A percentile compares a stretch with the other conserved stretches of the same genome.
Conservation (phyloP, 2,888 invertebrate genomes). For the Cecidostiba fungosa region DNA sequence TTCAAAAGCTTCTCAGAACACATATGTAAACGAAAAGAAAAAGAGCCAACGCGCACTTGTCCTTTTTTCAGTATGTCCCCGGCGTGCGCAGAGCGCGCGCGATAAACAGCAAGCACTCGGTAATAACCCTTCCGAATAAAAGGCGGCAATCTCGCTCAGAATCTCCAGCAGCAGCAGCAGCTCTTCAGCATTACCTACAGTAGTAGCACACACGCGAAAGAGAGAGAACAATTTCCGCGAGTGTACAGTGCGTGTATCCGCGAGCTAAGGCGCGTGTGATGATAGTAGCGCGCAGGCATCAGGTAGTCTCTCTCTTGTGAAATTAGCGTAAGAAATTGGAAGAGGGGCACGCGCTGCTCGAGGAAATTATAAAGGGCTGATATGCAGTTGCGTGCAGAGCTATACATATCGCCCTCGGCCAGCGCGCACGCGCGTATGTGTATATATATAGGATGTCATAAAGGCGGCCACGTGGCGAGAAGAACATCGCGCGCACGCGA, state of each 20-base stretch:
- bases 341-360: slow-evolving; percentile 1
- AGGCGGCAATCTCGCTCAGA: background rate
- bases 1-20: no score
- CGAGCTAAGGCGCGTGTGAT: background rate
- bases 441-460: slow-evolving; percentile 14
- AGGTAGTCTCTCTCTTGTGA: slow-evolving; percentile 5
- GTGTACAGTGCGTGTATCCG: slow-evolving; percentile 1
- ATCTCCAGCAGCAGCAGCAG: background rate
- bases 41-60: no score
- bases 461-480: slow-evolving; percentile 13
- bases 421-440: background rate
- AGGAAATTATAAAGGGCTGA: slow-evolving; percentile 41
- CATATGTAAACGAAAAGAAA: no score
- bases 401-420: background rate
- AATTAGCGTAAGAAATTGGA: slow-evolving; percentile 49
- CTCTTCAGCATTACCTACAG: background rate
- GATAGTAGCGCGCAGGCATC: background rate
- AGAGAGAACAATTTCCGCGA: slow-evolving; percentile 6
- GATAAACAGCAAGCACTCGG: background rate
- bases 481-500: no score
- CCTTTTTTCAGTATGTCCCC: no score
- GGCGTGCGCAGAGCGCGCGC: background rate
- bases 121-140: slow-evolving; percentile 6
- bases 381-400: background rate
- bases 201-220: background rate